A percentile compares a stretch with the other conserved stretches of the same genome.
phyloP scores from a whole-genome alignment of 2,113 vertebrate genomes.

The Carassius auratus region DNA sequence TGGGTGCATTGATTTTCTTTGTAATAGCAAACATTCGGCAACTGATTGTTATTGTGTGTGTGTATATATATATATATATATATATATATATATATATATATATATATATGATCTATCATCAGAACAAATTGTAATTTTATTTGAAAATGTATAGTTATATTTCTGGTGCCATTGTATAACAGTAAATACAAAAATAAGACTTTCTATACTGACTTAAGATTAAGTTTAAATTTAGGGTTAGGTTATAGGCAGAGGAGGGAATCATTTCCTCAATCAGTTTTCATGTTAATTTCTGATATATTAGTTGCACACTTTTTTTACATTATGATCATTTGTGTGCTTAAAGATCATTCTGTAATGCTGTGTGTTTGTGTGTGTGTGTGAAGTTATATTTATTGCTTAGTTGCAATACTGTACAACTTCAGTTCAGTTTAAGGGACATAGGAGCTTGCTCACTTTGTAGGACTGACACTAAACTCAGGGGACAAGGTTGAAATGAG shows the following conservation, averaged over 20 bases:
- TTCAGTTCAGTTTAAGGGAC: not conserved
- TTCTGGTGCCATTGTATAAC: not conserved
- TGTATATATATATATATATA: not conserved
- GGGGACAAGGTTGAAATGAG: slow-evolving; percentile 9
- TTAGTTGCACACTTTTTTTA: not conserved
- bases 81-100: not conserved
- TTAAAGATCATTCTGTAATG: not conserved
- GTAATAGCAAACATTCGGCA: not conserved
- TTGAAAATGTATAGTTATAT: not conserved
- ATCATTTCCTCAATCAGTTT: not conserved
- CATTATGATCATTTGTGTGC: not conserved
- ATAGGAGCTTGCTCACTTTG: not conserved
- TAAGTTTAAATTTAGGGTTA: not conserved
- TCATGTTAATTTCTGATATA: not conserved
- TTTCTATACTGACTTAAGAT: not conserved
- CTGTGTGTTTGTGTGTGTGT: not conserved
- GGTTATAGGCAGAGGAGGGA: not conserved
- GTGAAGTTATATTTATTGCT: not conserved
- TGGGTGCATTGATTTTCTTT: not conserved
- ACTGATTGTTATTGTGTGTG: not conserved
- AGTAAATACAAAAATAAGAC: not conserved
- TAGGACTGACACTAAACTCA: slow-evolving; percentile 1
- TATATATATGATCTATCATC: not conserved
- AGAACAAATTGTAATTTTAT: not conserved
- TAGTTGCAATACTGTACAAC: not conserved